These are phyloP conservation scores for Furcifer pardalis DNA, from an alignment of 2,797 vertebrate species.

Conservation along the genomic window DNA sequence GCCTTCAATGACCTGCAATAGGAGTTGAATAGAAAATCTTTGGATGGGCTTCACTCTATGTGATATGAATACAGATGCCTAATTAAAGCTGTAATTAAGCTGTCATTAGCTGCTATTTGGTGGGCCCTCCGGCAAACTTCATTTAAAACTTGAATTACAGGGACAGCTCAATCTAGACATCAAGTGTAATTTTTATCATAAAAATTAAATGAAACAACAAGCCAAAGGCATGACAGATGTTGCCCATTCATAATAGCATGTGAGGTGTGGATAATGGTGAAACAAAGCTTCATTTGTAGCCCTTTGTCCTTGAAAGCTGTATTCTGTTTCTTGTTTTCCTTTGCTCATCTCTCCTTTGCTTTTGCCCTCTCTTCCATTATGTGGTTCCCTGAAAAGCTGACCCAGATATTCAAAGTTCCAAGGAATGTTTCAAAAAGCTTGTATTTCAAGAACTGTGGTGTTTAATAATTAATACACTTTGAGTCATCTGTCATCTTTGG, in stretches of 20 bases:
- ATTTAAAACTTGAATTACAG: conserved; percentile 72
- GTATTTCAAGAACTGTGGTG: conserved; percentile 3
- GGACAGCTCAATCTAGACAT: conserved; percentile 61
- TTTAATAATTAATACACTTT: conserved; percentile 4
- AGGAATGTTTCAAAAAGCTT: conserved; percentile 63
- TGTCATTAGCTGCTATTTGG: conserved; percentile 66
- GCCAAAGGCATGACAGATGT: conserved; percentile 63
- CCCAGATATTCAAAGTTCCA: conserved; percentile 56
- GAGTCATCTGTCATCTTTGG: background rate
- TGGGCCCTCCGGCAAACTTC: conserved; percentile 63
- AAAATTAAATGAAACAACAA: conserved; percentile 57
- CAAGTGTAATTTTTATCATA: conserved; percentile 56
- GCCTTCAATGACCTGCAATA: conserved; percentile 32
- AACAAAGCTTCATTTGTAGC: conserved; percentile 22
- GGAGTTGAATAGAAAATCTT: conserved; percentile 16
- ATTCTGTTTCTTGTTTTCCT: conserved; percentile 34
- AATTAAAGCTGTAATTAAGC: conserved; percentile 60
- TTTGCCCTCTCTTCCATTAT: conserved; percentile 53
- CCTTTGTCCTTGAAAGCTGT: conserved; percentile 56
- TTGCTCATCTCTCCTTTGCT: conserved; percentile 53
- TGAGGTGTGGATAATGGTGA: conserved; percentile 36
- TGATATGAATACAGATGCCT: conserved; percentile 62
- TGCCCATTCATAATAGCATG: conserved; percentile 47
- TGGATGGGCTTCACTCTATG: conserved; percentile 46
- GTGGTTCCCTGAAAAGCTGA: conserved; percentile 49